A percentile compares a stretch with the other conserved stretches of the same genome.
Conservation (phyloP, 2,888 invertebrate genomes). For the Harpagoxenus sublaevis region DNA sequence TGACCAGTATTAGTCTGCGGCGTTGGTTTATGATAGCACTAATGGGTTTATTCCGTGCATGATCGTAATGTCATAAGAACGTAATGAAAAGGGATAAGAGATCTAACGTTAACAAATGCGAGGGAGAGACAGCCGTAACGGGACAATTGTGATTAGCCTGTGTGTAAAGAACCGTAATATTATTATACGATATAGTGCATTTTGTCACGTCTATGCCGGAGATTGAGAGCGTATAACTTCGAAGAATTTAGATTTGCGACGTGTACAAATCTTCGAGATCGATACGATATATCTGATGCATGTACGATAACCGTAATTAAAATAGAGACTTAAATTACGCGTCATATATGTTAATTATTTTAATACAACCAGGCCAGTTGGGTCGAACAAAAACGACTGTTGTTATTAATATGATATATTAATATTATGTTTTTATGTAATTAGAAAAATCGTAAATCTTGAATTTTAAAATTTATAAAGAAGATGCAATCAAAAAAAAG, state of each 20-base stretch:
- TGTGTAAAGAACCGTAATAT: not conserved
- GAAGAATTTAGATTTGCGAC: not conserved
- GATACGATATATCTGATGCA: not conserved
- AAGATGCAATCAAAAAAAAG: constrained; percentile 32
- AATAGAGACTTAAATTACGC: not conserved
- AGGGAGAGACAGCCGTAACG: constrained; percentile 19
- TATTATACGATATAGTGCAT: not conserved
- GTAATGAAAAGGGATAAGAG: constrained; percentile 27
- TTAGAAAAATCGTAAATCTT: not conserved
- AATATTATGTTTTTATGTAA: not conserved
- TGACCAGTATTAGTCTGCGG: constrained; percentile 18
- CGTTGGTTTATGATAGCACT: constrained; percentile 31
- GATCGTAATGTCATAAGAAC: constrained; percentile 1
- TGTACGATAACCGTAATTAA: not conserved
- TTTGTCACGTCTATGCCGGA: not conserved
- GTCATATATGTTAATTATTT: not conserved
- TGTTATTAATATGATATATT: not conserved
- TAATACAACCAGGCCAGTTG: not conserved
- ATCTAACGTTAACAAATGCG: constrained; percentile 23
- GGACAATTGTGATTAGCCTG: not conserved
- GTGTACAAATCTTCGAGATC: not conserved
- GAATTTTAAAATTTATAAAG: not conserved
- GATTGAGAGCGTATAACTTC: not conserved
- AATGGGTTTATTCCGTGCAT: constrained; percentile 24
- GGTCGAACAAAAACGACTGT: too few species aligned